Evolutionary conservation across 1,140 invertebrate species (phyloP).

Genomic region (Zaprionus tsacasi): DNA sequence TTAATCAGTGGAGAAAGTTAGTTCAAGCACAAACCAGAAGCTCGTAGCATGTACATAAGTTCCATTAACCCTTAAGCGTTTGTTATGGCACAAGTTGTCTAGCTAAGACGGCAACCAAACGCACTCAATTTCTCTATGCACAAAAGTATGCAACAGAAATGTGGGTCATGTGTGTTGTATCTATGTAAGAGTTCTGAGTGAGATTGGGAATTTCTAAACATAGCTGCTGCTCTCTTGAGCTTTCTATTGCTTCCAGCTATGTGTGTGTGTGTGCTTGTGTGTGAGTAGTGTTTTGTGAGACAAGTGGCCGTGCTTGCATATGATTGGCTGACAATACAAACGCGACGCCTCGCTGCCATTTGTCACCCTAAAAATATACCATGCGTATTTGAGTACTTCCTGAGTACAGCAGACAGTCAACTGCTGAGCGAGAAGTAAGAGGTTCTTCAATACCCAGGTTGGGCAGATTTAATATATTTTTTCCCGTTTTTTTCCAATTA

Average conservation of each 20-base stretch:
- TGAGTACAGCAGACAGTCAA: no score
- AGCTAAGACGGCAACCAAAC: not conserved
- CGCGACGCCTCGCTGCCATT: not conserved
- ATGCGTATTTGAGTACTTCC: not conserved
- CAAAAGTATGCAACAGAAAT: not conserved
- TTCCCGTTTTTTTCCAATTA: no score
- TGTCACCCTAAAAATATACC: not conserved
- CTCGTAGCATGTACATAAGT: not conserved
- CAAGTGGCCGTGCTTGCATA: not conserved
- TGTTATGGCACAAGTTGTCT: not conserved
- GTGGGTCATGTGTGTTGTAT: not conserved
- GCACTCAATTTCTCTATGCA: not conserved
- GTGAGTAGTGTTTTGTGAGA: not conserved
- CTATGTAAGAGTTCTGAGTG: not conserved
- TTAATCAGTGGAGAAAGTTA: not conserved
- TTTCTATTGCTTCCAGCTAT: not conserved
- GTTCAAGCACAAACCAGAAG: not conserved
- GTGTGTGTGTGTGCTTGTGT: not conserved
- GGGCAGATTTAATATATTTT: no score
- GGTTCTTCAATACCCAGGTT: no score
- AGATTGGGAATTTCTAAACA: not conserved
- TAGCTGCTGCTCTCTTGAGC: constrained; percentile 1
- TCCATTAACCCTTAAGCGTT: no score
- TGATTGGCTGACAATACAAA: not conserved
- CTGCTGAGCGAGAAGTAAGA: no score